A percentile compares a stretch with the other conserved stretches of the same genome.
phyloP scores from a whole-genome alignment of 2,888 invertebrate species.

The Taphrorychus bicolor region DNA sequence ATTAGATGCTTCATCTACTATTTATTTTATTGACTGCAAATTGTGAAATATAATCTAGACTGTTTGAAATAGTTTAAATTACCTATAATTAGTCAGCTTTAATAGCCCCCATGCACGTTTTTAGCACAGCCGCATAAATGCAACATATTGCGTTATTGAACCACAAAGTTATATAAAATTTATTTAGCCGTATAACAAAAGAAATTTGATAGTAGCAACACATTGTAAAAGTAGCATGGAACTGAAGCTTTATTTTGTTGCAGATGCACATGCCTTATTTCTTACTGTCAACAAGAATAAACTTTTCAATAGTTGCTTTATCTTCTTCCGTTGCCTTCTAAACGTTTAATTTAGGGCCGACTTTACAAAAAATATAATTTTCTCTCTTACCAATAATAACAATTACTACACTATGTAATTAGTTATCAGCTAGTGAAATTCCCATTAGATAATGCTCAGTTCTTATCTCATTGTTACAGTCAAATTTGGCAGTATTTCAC shows the following conservation, averaged over 20 bases:
- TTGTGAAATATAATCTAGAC: constrained; percentile 17
- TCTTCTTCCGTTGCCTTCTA: neutral
- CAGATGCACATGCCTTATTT: neutral
- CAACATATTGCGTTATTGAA: neutral
- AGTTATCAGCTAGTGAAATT: neutral
- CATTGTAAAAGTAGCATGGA: neutral
- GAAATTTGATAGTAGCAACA: neutral
- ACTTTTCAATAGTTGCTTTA: neutral
- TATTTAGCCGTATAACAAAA: neutral
- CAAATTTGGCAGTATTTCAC: neutral
- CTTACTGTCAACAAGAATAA: neutral
- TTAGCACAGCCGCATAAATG: neutral
- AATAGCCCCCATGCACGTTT: neutral
- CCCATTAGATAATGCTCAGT: neutral
- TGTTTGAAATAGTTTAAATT: constrained; percentile 19
- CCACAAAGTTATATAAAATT: neutral
- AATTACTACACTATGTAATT: neutral
- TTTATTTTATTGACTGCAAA: constrained; percentile 29
- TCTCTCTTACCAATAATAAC: neutral
- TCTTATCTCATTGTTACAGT: neutral
- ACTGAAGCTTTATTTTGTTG: neutral
- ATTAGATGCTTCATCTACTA: constrained; percentile 16
- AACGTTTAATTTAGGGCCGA: no score
- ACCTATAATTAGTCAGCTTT: constrained; percentile 4
- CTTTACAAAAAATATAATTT: no score